Evolutionary conservation across 2,888 invertebrate species (phyloP).

Genomic region (Parnassius mnemosyne): DNA sequence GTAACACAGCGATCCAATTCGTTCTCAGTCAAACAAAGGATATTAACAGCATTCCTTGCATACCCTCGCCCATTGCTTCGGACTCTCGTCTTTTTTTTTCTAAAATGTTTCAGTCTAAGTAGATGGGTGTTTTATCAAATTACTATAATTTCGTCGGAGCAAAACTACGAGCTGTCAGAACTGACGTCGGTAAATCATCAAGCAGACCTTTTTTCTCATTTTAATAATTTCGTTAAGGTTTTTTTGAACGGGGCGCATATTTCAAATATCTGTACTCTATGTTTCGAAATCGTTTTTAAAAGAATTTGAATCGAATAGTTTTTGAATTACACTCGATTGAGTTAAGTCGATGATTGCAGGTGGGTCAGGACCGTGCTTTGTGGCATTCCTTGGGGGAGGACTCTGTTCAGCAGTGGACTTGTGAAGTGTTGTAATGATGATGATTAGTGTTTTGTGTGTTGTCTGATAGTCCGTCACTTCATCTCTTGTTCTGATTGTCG

Average conservation of each 20-base stretch:
- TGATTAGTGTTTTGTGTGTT: too few relatives aligned
- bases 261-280: constrained; percentile 76
- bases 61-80: constrained; percentile 48
- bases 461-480: too few relatives aligned
- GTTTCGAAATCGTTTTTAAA: constrained; percentile 59
- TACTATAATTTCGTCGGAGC: constrained; percentile 77
- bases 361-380: too few relatives aligned
- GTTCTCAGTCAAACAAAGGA: not conserved
- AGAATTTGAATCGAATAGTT: constrained; percentile 65
- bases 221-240: constrained; percentile 77
- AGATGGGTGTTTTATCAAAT: constrained; percentile 76
- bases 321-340: constrained; percentile 59
- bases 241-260: constrained; percentile 74
- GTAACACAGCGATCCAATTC: not conserved
- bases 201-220: constrained; percentile 59
- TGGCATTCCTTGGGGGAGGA: too few relatives aligned
- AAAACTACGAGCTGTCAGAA: constrained; percentile 77
- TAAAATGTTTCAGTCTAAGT: constrained; percentile 67
- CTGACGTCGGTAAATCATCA: constrained; percentile 78
- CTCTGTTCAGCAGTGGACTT: too few relatives aligned
- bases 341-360: constrained; percentile 5
- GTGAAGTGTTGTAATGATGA: too few relatives aligned
- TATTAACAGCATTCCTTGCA: constrained; percentile 54
- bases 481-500: too few relatives aligned
- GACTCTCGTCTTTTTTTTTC: constrained; percentile 42